phyloP scores from a whole-genome alignment of 1,140 invertebrate species.

The Belonocnema kinseyi region DNA sequence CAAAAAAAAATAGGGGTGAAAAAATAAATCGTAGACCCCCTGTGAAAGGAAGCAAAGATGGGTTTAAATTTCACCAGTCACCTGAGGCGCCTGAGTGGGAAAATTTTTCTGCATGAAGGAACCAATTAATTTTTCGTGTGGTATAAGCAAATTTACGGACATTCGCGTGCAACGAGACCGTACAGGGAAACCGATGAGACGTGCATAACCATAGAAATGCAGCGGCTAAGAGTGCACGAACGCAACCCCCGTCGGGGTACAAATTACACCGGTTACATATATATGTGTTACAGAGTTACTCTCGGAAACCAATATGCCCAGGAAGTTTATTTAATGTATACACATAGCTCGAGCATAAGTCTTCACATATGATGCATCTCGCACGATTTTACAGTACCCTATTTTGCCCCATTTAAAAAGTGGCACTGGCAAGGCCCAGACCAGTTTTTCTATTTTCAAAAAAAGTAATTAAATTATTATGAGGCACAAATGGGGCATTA shows the following conservation, averaged over 20 bases:
- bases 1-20: too few species aligned
- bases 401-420: too few species aligned
- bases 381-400: neutral
- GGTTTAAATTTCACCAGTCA: neutral
- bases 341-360: slow-evolving; percentile 44
- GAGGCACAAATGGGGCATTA: too few species aligned
- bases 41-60: neutral
- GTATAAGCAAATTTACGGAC: slow-evolving; percentile 19
- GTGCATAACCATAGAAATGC: slow-evolving; percentile 53
- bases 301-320: slow-evolving; percentile 48
- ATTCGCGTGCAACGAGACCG: slow-evolving; percentile 28
- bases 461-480: too few species aligned
- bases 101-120: slow-evolving; percentile 4
- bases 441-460: too few species aligned
- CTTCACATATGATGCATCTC: slow-evolving; percentile 44
- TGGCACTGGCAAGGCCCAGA: too few species aligned
- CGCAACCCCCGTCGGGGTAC: slow-evolving; percentile 8
- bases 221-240: slow-evolving; percentile 43
- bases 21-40: too few species aligned
- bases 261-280: slow-evolving; percentile 49
- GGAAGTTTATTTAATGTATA: slow-evolving; percentile 38
- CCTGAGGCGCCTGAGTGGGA: neutral
- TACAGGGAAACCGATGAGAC: slow-evolving; percentile 51
- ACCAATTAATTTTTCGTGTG: slow-evolving; percentile 23
- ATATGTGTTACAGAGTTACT: slow-evolving; percentile 31